Evolutionary conservation across 2,113 vertebrate species (phyloP).

Genomic region (Crotalus tigris): DNA sequence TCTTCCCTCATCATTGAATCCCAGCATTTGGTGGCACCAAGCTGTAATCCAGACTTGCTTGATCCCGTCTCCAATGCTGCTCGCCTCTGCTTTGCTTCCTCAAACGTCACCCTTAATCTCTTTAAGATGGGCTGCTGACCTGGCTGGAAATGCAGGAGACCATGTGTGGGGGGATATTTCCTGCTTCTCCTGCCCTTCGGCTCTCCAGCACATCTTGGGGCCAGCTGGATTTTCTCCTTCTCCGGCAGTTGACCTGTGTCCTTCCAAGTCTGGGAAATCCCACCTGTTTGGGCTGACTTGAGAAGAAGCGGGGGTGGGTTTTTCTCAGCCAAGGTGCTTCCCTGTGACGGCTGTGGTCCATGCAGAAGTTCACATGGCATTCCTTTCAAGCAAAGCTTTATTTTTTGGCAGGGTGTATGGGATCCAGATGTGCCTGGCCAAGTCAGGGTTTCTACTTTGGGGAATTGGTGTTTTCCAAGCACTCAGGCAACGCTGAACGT

Average conservation of each 20-base stretch:
- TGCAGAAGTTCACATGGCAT: background rate
- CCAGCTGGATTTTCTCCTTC: constrained; percentile 10
- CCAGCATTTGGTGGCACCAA: background rate
- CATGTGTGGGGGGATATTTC: background rate
- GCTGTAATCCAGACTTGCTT: background rate
- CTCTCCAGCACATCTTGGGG: constrained; percentile 16
- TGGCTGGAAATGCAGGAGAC: background rate
- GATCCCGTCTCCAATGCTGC: background rate
- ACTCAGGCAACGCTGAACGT: background rate
- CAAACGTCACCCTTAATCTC: constrained; percentile 1
- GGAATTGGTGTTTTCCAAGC: background rate
- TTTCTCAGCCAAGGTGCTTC: background rate
- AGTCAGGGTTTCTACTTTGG: background rate
- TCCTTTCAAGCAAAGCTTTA: background rate
- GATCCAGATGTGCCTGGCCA: background rate
- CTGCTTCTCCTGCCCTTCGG: constrained; percentile 20
- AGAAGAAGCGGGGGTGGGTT: background rate
- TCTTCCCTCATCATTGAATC: background rate
- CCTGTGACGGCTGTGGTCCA: background rate
- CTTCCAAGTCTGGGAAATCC: constrained; percentile 7
- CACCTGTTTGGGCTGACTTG: background rate
- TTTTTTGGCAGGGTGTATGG: background rate
- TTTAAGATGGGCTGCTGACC: constrained; percentile 24
- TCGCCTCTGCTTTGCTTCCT: background rate
- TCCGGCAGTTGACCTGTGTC: constrained; percentile 2